Evolutionary conservation across 2,113 vertebrate species (phyloP).

Genomic region (Hippocampus abdominalis): DNA sequence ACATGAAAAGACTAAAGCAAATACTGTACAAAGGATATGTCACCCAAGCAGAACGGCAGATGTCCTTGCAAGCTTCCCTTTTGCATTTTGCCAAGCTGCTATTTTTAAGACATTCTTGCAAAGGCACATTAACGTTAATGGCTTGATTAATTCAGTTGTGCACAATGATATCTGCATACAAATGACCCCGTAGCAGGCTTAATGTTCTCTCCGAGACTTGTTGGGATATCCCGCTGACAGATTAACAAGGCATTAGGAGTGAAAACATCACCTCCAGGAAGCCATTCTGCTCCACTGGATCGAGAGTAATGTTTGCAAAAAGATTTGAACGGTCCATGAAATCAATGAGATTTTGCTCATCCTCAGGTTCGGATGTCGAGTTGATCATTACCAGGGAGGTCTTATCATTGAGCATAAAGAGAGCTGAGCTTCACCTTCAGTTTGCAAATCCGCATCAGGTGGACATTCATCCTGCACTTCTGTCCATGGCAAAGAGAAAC

Average conservation of each 20-base stretch:
- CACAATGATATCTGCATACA: constrained; percentile 42
- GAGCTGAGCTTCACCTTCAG: constrained; percentile 75
- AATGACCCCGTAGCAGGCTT: constrained; percentile 38
- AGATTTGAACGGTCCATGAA: neutral
- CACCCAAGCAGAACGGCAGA: neutral
- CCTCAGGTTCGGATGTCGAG: constrained; percentile 63
- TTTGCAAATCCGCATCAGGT: constrained; percentile 66
- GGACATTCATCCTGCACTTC: constrained; percentile 64
- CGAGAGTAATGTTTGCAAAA: neutral
- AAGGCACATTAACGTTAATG: constrained; percentile 18
- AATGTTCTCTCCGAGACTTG: constrained; percentile 21
- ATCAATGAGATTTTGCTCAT: neutral
- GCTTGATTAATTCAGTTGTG: constrained; percentile 24
- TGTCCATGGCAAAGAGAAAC: constrained; percentile 54
- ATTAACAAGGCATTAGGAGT: constrained; percentile 38
- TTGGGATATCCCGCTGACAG: constrained; percentile 40
- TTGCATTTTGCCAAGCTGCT: neutral
- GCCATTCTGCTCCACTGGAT: neutral
- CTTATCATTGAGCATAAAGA: constrained; percentile 41
- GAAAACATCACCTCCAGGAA: constrained; percentile 24
- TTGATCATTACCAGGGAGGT: constrained; percentile 68
- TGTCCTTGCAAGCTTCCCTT: neutral
- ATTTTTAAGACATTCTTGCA: neutral
- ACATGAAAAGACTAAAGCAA: neutral
- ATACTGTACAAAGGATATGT: too few relatives aligned